Conservation (phyloP, 2,888 invertebrate species). For the Monopis laevigella region DNA sequence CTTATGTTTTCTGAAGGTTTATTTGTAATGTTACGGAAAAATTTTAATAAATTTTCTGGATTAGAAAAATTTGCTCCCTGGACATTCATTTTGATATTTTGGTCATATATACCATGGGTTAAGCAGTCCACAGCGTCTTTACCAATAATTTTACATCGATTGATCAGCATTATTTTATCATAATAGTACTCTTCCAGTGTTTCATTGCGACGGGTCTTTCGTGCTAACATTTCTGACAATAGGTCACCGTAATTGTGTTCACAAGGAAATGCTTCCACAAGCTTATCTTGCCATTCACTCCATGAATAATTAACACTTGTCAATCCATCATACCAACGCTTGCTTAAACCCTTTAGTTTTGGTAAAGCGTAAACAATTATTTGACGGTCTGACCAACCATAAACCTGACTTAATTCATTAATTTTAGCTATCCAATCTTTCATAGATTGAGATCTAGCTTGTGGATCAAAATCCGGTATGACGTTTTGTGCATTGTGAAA, state of each 20-base stretch:
- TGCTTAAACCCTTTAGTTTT: no score
- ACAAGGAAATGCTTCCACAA: slow-evolving; percentile 17
- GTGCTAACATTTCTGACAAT: slow-evolving; percentile 18
- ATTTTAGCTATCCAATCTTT: slow-evolving; percentile 19
- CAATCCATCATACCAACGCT: slow-evolving; percentile 19
- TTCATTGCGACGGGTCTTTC: slow-evolving; percentile 16
- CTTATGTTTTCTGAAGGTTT: not conserved
- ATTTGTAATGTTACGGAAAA: slow-evolving; percentile 9
- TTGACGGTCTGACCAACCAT: slow-evolving; percentile 20
- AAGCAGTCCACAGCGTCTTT: slow-evolving; percentile 19
- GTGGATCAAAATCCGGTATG: slow-evolving; percentile 19
- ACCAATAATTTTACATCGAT: no score
- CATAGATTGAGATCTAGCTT: slow-evolving; percentile 16
- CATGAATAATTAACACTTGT: slow-evolving; percentile 18
- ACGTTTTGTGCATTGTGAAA: slow-evolving; percentile 13
- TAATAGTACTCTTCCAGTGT: slow-evolving; percentile 18
- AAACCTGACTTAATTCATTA: slow-evolving; percentile 18
- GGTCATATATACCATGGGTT: slow-evolving; percentile 16
- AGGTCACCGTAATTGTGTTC: slow-evolving; percentile 18
- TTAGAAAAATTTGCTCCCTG: slow-evolving; percentile 11
- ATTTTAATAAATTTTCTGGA: slow-evolving; percentile 13
- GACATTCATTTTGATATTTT: slow-evolving; percentile 14
- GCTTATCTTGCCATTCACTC: slow-evolving; percentile 18
- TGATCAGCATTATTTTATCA: slow-evolving; percentile 19
- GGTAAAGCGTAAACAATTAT: slow-evolving; percentile 19